Evolutionary conservation across 2,888 invertebrate species (phyloP), one percentile per base, ranked within the genome.

Genomic region (Brachylomia viminalis): DNA sequence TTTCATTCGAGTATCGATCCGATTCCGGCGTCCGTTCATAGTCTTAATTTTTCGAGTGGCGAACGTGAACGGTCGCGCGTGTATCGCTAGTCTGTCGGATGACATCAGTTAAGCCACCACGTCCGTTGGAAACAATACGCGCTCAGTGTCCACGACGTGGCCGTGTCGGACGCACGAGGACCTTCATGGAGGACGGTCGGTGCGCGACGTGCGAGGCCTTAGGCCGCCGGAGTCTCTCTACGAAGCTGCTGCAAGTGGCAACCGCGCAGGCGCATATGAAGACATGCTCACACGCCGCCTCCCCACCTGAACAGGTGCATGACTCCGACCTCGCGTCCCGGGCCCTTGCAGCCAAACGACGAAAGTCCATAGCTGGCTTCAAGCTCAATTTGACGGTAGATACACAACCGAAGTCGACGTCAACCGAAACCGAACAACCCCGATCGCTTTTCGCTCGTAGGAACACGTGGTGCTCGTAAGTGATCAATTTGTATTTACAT

Each of bases 391-490:
- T 96, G 72, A 89, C 93, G 10, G 89, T 92, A 78, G 96, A 96
- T 45, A 85, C 89, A 70, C 92, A 88, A 78, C 91, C 92, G 79
- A 96, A 92, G 89, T 86, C 92, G 77, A 89, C 92, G 38, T 80
- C 92, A 17, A 82, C 91, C 70, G 94, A 95, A 88, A 82, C 91
- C 67, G 94, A 95, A 88, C 93, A 87, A 79, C 86, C 92, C 73
- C 94, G 95, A 86, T 91, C 92, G 68, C 90, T 90, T 83, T 92
- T 93, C 87, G 94, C 92, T 76, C 96, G 97, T 88, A 93, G 97
- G 86, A 97, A 97, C 93, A 96, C 97, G 88, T 97, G 97, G 97
- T 96, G 96, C 93, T 94, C 96, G 97, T 97, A 94, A 96, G 96
- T 95, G 89, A 84, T 79, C 61, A 84, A 74, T 74, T 79, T 88